Evolutionary conservation across 1,140 invertebrate genomes (phyloP).

Genomic region (Magallana angulata): DNA sequence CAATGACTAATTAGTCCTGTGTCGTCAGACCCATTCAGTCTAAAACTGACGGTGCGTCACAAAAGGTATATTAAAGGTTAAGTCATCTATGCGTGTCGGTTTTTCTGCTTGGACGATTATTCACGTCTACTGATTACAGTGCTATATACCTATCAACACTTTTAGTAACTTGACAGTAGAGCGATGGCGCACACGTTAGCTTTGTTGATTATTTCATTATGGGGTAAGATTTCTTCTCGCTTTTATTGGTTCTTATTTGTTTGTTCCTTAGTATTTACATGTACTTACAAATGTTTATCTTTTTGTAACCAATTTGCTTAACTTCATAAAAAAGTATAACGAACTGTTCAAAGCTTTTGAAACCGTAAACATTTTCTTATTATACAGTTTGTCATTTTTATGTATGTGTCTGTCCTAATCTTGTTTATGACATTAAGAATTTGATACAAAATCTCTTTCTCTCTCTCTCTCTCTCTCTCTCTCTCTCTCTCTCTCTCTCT

Average conservation of each 20-base stretch:
- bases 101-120: not conserved
- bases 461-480: too few species aligned
- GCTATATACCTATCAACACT: slow-evolving; percentile 7
- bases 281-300: too few species aligned
- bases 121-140: not conserved
- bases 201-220: slow-evolving; percentile 17
- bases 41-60: not conserved
- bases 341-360: too few species aligned
- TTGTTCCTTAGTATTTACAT: not conserved
- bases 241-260: not conserved
- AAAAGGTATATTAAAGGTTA: not conserved
- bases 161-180: not conserved
- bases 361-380: too few species aligned
- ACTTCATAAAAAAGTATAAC: too few species aligned
- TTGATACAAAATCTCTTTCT: too few species aligned
- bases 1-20: not conserved
- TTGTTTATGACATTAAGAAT: too few species aligned
- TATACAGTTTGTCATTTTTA: too few species aligned
- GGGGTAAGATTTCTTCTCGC: not conserved
- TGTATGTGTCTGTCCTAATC: too few species aligned
- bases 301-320: too few species aligned
- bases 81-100: not conserved
- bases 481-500: too few species aligned
- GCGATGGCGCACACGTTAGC: slow-evolving; percentile 14
- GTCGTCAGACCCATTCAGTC: not conserved